Percentiles rank a stretch among this genome's conserved stretches.
phyloP scores from a whole-genome alignment of 2,113 vertebrate species.

The Colaptes auratus region DNA sequence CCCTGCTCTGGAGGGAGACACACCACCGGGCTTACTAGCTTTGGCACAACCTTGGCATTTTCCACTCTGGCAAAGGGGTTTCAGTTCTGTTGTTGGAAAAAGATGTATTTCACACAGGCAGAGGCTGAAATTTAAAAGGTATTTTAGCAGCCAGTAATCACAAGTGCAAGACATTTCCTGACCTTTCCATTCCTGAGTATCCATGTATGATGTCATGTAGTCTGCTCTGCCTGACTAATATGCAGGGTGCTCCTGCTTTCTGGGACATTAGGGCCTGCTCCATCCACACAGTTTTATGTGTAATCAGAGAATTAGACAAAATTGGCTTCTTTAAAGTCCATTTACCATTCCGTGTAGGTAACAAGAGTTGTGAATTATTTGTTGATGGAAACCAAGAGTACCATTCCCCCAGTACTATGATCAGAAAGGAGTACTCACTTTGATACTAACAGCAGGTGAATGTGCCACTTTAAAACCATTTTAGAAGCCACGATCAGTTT shows the following conservation, averaged over 20 bases:
- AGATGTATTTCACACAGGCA: not conserved
- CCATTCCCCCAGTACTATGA: not conserved
- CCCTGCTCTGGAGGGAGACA: not conserved
- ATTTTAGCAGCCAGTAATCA: not conserved
- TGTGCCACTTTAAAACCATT: not conserved
- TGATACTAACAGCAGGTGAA: not conserved
- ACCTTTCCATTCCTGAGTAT: not conserved
- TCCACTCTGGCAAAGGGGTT: not conserved
- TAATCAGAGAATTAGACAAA: not conserved
- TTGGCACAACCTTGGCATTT: not conserved
- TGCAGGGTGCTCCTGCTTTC: not conserved
- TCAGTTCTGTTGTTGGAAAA: not conserved
- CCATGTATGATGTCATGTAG: not conserved
- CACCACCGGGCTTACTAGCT: not conserved
- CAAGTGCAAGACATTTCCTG: not conserved
- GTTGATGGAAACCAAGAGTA: not conserved
- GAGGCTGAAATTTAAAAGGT: not conserved
- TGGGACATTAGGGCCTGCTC: not conserved
- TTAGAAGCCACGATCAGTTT: not conserved
- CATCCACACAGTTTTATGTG: not conserved
- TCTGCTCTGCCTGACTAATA: not conserved
- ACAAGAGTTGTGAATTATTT: not conserved
- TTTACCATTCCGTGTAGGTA: not conserved
- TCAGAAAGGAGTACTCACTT: not conserved
- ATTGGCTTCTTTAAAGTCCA: not conserved